Conservation (phyloP, 1,140 invertebrate genomes). For the Diachasmimorpha longicaudata region DNA sequence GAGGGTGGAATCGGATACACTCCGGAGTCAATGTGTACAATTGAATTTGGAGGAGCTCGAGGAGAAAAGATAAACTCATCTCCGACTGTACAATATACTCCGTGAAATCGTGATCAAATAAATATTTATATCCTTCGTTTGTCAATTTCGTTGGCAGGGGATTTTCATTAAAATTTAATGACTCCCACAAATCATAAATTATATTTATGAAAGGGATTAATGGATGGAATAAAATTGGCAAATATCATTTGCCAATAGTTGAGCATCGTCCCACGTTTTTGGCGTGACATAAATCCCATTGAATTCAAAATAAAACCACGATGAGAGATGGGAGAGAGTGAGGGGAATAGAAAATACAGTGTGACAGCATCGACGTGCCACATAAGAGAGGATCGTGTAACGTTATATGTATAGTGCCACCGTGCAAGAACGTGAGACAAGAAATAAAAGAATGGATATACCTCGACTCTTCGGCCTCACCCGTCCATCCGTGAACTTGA, state of each 20-base stretch:
- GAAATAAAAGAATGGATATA: constrained; percentile 3
- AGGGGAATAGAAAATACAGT: not conserved
- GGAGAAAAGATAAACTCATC: not conserved
- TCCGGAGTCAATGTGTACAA: not conserved
- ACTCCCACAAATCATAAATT: not conserved
- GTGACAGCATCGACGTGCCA: constrained; percentile 5
- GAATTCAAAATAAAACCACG: not conserved
- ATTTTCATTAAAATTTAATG: constrained; percentile 4
- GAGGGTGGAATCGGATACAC: not conserved
- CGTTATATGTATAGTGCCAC: constrained; percentile 3
- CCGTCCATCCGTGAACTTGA: constrained; percentile 6
- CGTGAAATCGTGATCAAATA: not conserved
- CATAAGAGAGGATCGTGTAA: constrained; percentile 5
- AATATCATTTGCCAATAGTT: not conserved
- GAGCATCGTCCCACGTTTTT: not conserved
- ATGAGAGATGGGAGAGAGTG: not conserved
- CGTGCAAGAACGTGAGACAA: constrained; percentile 1
- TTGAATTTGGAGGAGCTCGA: not conserved
- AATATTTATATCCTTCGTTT: not conserved
- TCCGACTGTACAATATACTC: not conserved
- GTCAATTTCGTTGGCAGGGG: not conserved
- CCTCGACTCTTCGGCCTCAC: not conserved
- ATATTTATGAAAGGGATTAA: not conserved
- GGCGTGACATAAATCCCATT: constrained; percentile 4
- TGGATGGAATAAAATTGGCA: not conserved